Evolutionary conservation across 2,888 invertebrate species (phyloP), one percentile per base, ranked within the genome.

Genomic region (Meandrusa payeni): DNA sequence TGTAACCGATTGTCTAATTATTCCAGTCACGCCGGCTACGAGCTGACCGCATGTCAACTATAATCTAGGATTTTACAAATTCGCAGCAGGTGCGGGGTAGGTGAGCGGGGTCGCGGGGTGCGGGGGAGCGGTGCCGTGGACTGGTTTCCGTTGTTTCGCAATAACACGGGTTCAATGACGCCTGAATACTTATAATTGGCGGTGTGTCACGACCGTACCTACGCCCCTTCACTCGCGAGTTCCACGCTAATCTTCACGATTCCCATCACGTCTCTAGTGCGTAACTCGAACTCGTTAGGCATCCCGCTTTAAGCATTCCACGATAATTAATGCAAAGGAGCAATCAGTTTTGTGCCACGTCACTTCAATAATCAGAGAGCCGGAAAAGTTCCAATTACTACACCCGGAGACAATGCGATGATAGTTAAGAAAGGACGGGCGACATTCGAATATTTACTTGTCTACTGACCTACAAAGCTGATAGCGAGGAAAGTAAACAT

Each of bases 81-180:
- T 85, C 86, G 78, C 76, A 69, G 77, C 85, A 86, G 83, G 86
- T 85, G 79, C 72, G 59, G 53, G 50, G 57, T 59, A 48, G 47
- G 38, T 41, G 24, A 36, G 50, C 32, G 49, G 49, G 46, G 47
- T 15, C 4, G 15, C 2, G 57, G 50, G 46, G 50, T 41, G 55
- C 51, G 50, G 50, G 50, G 51, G 48, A 51, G 47, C 49, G 57
- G 52, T 53, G 52, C 52, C 54, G 68, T 79, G 81, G 77, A 81
- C 85, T 81, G 79, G 85, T 85, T 86, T 87, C 86, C 86, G 86
- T 85, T 87, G 85, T 86, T 86, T 87, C 82, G 85, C 86, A 85
- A 87, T 83, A 81, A 76, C 75, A 63, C 63, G 79, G 72, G 86
- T 83, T 87, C 86, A 87, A 75, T 83, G 85, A 83, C 86, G 82